A percentile compares a stretch with the other conserved stretches of the same genome.
These are phyloP conservation scores for Drosophila cognata DNA, from an alignment of 2,888 invertebrate species.

Conservation along the genomic window DNA sequence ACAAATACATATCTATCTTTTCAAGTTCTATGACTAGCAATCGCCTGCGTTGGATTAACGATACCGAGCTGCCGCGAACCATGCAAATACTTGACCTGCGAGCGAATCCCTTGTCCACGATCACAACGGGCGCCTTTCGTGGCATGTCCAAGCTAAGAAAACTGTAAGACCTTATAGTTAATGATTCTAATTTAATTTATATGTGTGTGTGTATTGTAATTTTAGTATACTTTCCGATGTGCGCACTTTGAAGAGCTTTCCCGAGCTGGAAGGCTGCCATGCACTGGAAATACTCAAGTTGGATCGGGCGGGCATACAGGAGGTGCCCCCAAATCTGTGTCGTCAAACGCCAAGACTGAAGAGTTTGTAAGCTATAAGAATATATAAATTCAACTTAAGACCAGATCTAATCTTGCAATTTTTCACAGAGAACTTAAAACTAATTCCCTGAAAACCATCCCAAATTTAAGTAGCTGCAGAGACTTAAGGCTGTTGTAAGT, in stretches of 20 bases:
- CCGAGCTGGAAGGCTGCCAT: conserved; percentile 92
- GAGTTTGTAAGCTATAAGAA: conserved; percentile 89
- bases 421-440: conserved; percentile 92
- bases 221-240: conserved; percentile 94
- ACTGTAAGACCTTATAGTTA: conserved; percentile 87
- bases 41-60: conserved; percentile 91
- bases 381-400: accelerated
- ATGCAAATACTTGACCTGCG: conserved; percentile 92
- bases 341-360: conserved; percentile 91
- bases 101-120: conserved; percentile 91
- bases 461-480: conserved; percentile 91
- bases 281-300: conserved; percentile 92
- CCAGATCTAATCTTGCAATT: neutral
- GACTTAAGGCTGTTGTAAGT: conserved; percentile 94
- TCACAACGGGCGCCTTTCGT: conserved; percentile 90
- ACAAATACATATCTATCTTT: conserved; percentile 11
- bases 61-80: conserved; percentile 89
- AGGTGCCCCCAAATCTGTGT: conserved; percentile 91
- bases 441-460: conserved; percentile 91
- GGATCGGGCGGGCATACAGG: conserved; percentile 91
- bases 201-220: neutral
- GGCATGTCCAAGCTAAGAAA: conserved; percentile 91
- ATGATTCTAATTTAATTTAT: neutral
- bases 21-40: conserved; percentile 92
- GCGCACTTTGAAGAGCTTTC: conserved; percentile 91